Evolutionary conservation across 2,797 vertebrate genomes (phyloP).

Genomic region (Pelochelys cantorii): DNA sequence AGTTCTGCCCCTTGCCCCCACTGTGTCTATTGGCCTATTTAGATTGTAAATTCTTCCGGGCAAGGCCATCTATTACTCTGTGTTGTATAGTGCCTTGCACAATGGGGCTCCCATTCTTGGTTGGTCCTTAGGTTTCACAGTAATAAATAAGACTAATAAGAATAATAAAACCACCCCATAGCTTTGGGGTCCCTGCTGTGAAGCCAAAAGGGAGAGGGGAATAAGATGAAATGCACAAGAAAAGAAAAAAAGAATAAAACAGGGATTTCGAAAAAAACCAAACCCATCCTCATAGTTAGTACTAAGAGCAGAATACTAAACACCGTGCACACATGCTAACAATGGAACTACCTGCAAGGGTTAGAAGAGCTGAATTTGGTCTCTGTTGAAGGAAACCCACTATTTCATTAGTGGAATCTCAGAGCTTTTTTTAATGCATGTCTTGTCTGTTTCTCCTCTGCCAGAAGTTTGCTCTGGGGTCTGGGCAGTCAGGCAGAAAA

Average conservation of each 20-base stretch:
- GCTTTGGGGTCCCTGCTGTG: accelerated
- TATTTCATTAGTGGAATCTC: neutral
- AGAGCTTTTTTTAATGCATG: constrained; percentile 51
- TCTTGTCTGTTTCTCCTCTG: constrained; percentile 63
- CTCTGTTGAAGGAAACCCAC: neutral
- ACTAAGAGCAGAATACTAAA: neutral
- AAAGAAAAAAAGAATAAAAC: neutral
- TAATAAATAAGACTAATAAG: neutral
- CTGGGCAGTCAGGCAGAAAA: constrained; percentile 78
- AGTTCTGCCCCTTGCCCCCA: neutral
- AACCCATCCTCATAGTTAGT: neutral
- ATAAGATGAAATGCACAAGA: neutral
- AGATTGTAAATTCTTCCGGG: neutral
- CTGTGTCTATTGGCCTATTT: neutral
- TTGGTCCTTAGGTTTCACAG: neutral
- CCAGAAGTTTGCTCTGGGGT: constrained; percentile 70
- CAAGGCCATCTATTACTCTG: neutral
- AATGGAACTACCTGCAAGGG: neutral
- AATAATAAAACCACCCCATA: neutral
- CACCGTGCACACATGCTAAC: neutral
- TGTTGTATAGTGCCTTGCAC: neutral
- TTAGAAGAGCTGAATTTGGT: constrained; percentile 6
- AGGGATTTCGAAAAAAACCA: neutral
- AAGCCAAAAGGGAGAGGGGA: neutral
- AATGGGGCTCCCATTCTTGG: neutral